These are phyloP conservation scores for Lepilemur septentrionalis DNA, from an alignment of 2,797 vertebrate species.

Conservation along the genomic window DNA sequence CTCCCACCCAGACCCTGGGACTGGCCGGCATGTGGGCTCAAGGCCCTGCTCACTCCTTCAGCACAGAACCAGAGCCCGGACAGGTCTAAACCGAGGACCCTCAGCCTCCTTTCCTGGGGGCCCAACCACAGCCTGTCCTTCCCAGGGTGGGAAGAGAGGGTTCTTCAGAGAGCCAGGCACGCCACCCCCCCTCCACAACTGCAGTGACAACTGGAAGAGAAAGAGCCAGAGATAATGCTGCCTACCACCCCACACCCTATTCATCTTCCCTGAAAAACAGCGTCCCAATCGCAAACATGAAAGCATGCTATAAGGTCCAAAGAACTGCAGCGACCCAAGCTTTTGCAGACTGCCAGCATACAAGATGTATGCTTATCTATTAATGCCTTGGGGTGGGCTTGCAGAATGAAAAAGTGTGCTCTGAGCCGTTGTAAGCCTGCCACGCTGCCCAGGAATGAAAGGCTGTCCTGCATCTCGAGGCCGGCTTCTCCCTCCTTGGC, in stretches of 20 bases:
- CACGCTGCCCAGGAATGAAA: background rate
- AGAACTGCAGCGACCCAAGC: background rate
- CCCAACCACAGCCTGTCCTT: background rate
- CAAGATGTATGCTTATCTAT: background rate
- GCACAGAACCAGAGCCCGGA: background rate
- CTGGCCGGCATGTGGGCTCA: rapidly evolving
- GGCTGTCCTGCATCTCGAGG: background rate
- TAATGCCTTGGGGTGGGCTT: background rate
- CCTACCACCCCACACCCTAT: background rate
- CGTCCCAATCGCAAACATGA: background rate
- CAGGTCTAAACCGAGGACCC: background rate
- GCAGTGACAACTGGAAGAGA: background rate
- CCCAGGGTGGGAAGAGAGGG: background rate
- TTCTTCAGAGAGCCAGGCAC: background rate
- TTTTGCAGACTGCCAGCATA: background rate
- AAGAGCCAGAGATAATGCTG: background rate
- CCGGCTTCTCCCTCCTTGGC: background rate
- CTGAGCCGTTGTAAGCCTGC: background rate
- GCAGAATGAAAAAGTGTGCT: background rate
- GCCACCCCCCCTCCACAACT: background rate
- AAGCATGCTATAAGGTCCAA: background rate
- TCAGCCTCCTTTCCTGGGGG: background rate
- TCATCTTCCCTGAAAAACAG: background rate
- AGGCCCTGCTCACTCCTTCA: background rate
- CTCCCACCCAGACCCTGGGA: too few relatives aligned